Base-by-base conservation (phyloP, 2,113 vertebrate species). In the Antechinus stuartii region DNA sequence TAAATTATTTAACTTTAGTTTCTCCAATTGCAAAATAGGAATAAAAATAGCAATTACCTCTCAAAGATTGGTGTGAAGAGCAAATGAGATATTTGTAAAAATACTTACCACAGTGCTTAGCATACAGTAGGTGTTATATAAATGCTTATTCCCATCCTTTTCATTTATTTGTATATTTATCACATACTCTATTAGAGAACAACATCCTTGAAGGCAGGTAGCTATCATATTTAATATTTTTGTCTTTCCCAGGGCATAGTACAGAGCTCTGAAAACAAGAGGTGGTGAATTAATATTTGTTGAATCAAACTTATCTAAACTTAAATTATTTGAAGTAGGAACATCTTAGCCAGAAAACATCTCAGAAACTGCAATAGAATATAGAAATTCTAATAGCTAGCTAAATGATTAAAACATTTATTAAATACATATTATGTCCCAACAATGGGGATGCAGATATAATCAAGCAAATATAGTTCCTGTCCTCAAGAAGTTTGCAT, bases 221-320 rank as follows among this genome's bases (percentile, higher is more conserved):
- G 2, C 35, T 90, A 89, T 26, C 27, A 90, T 35, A 94, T 90
- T 68, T 94, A 57, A 84, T 95, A 91, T 52, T 84, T 49, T 30
- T 89, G 52, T 53, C 24, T 23, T n/a, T n/a, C 54, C 53, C 14
- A 5, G 61, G 23, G 56, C 47, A n/a, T 35, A 95, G 56, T 8
- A 54, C 8, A 54, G 50, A 61, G 46, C 4, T 7, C 50, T 53
- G 46, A 26, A 76, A 3, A 61, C 19, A 91, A 35, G 24, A 93
- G 49, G 68, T 89, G 0, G 8, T 46, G 23, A 91, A 50, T 54
- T 54, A 84, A 54, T 89, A 76, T 49, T 92, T 92, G 12, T 49
- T 92, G 57, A 93, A 91, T 76, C 35, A n/a, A 76, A 76, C 61
- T 26, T n/a, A n/a, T 6, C 14, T n/a, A 14, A 76, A 76, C 19